Percentiles rank a stretch among this genome's conserved stretches.
Evolutionary conservation across 2,797 vertebrate genomes (phyloP).

Genomic region (Labroides dimidiatus): DNA sequence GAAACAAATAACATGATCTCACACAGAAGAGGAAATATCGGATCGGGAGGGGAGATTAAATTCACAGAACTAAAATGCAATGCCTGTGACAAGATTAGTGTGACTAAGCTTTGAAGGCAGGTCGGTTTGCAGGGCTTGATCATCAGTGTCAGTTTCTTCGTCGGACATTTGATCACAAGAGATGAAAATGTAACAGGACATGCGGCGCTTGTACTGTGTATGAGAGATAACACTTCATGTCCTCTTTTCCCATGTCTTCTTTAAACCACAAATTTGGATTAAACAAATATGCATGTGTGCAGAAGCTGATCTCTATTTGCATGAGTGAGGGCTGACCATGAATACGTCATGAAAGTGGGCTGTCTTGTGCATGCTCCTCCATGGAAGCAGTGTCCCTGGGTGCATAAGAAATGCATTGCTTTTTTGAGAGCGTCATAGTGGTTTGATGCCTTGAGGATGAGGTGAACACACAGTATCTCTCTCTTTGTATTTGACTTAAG

Average conservation of each 20-base stretch:
- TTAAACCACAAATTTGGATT: neutral
- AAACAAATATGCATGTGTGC: neutral
- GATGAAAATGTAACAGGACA: neutral
- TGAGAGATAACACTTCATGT: neutral
- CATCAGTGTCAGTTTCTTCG: slow-evolving; percentile 26
- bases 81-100: slow-evolving; percentile 3
- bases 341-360: slow-evolving; percentile 27
- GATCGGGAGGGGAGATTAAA: neutral
- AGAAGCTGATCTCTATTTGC: neutral
- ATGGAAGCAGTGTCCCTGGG: slow-evolving; percentile 30
- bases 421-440: neutral
- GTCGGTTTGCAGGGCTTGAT: neutral
- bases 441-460: slow-evolving; percentile 1
- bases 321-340: slow-evolving; percentile 2
- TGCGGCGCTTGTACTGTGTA: neutral
- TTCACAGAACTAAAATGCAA: neutral
- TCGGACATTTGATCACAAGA: neutral
- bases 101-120: neutral
- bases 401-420: slow-evolving; percentile 21
- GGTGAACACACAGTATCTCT: neutral
- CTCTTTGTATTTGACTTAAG: slow-evolving; percentile 12
- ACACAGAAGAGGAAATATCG: neutral
- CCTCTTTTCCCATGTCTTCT: neutral
- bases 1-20: neutral
- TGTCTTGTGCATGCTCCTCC: slow-evolving; percentile 40